Conservation (phyloP, 2,113 vertebrate species). For the Caloenas nicobarica region DNA sequence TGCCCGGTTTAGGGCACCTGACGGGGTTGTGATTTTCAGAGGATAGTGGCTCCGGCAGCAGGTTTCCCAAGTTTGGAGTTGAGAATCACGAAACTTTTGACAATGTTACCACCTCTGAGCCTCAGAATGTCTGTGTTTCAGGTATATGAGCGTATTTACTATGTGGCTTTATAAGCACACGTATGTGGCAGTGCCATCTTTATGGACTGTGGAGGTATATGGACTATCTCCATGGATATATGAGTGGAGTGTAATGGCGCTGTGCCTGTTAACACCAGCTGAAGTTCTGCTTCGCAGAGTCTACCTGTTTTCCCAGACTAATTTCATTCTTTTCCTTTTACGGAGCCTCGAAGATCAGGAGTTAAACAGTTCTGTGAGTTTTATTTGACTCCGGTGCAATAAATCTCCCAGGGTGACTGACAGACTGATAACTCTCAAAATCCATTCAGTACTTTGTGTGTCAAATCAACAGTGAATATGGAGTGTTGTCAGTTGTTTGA, state of each 20-base stretch:
- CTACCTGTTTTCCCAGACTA: conserved; percentile 21
- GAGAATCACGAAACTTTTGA: not conserved
- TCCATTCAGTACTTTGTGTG: conserved; percentile 4
- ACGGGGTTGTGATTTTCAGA: not conserved
- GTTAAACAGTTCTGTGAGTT: conserved; percentile 55
- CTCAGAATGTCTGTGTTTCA: not conserved
- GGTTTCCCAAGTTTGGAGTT: not conserved
- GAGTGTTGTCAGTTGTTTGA: conserved; percentile 23
- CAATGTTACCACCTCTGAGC: not conserved
- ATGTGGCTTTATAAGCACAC: fast-evolving
- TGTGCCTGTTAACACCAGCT: not conserved
- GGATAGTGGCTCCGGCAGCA: not conserved
- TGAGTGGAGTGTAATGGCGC: not conserved
- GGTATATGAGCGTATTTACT: not conserved
- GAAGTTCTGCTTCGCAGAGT: conserved; percentile 20
- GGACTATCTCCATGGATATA: not conserved
- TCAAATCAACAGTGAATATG: conserved; percentile 1
- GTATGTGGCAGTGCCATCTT: not conserved
- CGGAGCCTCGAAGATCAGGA: conserved; percentile 33
- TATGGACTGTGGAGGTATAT: not conserved
- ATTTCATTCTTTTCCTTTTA: conserved; percentile 17
- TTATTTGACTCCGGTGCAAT: conserved; percentile 35
- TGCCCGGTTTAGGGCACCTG: not conserved
- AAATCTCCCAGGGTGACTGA: conserved; percentile 60
- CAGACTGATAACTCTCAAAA: conserved; percentile 58